Evolutionary conservation across 2,888 invertebrate species (phyloP).

Genomic region (Siphlonurus alternatus): DNA sequence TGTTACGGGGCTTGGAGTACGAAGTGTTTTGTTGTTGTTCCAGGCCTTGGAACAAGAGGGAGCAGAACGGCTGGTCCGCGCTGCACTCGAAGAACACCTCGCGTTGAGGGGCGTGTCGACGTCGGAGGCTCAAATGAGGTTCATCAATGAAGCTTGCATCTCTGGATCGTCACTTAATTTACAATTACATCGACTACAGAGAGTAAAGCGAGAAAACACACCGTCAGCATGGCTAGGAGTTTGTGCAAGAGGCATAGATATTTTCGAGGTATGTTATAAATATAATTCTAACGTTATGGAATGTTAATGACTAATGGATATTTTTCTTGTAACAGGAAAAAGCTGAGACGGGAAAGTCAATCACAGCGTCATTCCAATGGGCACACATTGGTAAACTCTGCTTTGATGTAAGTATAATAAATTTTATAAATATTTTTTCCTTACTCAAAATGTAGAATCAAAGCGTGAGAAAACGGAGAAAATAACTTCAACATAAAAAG

Average conservation of each 20-base stretch:
- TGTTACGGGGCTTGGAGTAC: too few species aligned
- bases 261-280: slow-evolving; percentile 40
- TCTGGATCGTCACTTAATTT: slow-evolving; percentile 45
- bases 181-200: slow-evolving; percentile 59
- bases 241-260: slow-evolving; percentile 80
- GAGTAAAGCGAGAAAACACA: slow-evolving; percentile 45
- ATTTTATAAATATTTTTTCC: neutral
- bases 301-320: neutral
- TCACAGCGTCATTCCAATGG: slow-evolving; percentile 77
- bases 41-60: neutral
- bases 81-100: slow-evolving; percentile 60
- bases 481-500: too few species aligned
- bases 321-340: slow-evolving; percentile 17
- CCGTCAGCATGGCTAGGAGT: slow-evolving; percentile 64
- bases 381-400: slow-evolving; percentile 87
- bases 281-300: neutral
- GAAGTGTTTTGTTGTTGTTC: too few species aligned
- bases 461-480: too few species aligned
- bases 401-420: slow-evolving; percentile 52
- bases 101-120: slow-evolving; percentile 63
- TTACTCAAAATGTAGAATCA: too few species aligned
- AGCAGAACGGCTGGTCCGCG: slow-evolving; percentile 33
- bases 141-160: slow-evolving; percentile 64
- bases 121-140: slow-evolving; percentile 69
- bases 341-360: slow-evolving; percentile 25